These are phyloP conservation scores for Agrotis segetum DNA, from an alignment of 2,888 invertebrate species.

Conservation along the genomic window DNA sequence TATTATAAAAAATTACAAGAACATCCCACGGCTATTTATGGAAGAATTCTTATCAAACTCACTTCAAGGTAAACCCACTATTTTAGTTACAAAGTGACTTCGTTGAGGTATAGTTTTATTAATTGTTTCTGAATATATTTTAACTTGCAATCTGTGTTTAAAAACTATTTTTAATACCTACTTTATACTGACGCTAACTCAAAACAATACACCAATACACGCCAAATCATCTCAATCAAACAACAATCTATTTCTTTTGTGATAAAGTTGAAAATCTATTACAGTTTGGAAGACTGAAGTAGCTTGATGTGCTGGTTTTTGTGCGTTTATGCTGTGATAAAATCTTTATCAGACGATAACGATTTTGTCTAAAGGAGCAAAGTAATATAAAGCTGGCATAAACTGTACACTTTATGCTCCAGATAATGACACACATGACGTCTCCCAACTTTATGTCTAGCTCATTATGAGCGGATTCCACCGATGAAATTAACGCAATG, in stretches of 20 bases:
- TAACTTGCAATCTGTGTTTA: background rate
- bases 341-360: background rate
- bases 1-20: background rate
- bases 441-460: conserved; percentile 4
- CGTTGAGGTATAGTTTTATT: too few relatives aligned
- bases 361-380: conserved; percentile 19
- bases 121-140: too few relatives aligned
- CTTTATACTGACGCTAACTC: background rate
- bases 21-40: background rate
- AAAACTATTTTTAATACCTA: background rate
- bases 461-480: background rate
- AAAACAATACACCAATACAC: too few relatives aligned
- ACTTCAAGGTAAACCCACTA: too few relatives aligned
- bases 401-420: background rate
- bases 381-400: conserved; percentile 1
- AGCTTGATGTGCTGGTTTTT: too few relatives aligned
- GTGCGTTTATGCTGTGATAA: too few relatives aligned
- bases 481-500: background rate
- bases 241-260: too few relatives aligned
- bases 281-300: too few relatives aligned
- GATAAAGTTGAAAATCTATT: too few relatives aligned
- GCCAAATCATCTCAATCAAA: too few relatives aligned
- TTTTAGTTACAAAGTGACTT: too few relatives aligned
- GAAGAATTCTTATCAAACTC: background rate
- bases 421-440: conserved; percentile 13